These are phyloP conservation scores for Elgaria multicarinata DNA, from an alignment of 2,113 vertebrate species.

Conservation along the genomic window DNA sequence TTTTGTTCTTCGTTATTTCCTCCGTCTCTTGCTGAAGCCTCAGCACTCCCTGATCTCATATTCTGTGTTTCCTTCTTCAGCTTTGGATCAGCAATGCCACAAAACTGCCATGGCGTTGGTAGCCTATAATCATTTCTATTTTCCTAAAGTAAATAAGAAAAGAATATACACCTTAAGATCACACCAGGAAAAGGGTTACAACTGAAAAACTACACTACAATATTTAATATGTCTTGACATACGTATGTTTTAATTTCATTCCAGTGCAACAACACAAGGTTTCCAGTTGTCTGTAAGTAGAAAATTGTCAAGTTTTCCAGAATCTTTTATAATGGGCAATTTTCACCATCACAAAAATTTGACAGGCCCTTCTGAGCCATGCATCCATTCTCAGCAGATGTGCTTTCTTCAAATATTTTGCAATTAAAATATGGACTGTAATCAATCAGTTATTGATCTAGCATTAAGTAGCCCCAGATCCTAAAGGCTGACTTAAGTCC, in stretches of 20 bases:
- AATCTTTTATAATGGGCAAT: not conserved
- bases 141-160: not conserved
- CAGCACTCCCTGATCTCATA: not conserved
- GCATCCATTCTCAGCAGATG: not conserved
- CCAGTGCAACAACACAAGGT: not conserved
- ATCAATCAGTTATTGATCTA: not conserved
- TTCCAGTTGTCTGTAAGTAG: not conserved
- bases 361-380: not conserved
- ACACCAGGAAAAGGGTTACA: no score
- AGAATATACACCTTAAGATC: no score
- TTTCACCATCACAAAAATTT: not conserved
- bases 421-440: not conserved
- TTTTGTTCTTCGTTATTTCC: not conserved
- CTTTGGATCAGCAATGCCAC: conserved; percentile 22
- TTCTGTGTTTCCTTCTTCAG: not conserved
- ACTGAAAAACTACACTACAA: not conserved
- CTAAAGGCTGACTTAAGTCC: not conserved
- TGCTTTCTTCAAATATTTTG: not conserved
- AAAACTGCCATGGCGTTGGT: not conserved
- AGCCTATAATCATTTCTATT: not conserved
- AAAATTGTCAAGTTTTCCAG: not conserved
- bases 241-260: not conserved
- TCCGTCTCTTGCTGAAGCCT: not conserved
- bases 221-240: not conserved
- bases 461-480: not conserved